Conservation (phyloP, 2,888 invertebrate genomes). For the Brachynemurus nebulosus region DNA sequence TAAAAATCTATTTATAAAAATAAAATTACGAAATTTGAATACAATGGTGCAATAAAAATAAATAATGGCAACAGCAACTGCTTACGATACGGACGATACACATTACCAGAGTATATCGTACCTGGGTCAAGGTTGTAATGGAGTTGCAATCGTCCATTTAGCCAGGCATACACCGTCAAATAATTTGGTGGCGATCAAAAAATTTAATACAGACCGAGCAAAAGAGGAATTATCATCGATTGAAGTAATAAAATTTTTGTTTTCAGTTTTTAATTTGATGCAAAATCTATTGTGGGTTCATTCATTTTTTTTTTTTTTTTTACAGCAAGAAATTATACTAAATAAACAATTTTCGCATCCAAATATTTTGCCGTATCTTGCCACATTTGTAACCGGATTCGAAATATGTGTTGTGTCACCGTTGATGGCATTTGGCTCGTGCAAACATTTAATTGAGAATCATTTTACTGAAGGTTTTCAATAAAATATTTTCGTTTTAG, state of each 20-base stretch:
- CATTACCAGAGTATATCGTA: conserved; percentile 55
- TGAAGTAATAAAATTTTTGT: no score
- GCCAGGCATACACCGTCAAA: conserved; percentile 51
- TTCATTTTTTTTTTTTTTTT: no score
- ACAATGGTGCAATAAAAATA: background rate
- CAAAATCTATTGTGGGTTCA: no score
- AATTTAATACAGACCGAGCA: conserved; percentile 59
- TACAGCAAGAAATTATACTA: conserved; percentile 65
- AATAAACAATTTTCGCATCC: conserved; percentile 66
- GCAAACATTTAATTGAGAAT: conserved; percentile 59
- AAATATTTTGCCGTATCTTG: conserved; percentile 60
- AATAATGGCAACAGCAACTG: conserved; percentile 16
- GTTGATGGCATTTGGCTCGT: conserved; percentile 73
- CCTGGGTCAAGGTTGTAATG: conserved; percentile 54
- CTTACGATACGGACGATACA: conserved; percentile 38
- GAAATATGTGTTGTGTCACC: conserved; percentile 71
- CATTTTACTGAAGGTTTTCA: conserved; percentile 46
- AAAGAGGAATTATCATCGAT: conserved; percentile 46
- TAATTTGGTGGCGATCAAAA: conserved; percentile 57
- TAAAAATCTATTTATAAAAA: background rate
- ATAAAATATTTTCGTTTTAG: background rate
- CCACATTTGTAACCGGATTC: conserved; percentile 62
- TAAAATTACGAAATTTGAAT: background rate
- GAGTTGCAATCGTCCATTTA: conserved; percentile 53
- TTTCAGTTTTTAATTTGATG: no score